Evolutionary conservation across 2,797 vertebrate genomes (phyloP).

Genomic region (Dallia pectoralis): DNA sequence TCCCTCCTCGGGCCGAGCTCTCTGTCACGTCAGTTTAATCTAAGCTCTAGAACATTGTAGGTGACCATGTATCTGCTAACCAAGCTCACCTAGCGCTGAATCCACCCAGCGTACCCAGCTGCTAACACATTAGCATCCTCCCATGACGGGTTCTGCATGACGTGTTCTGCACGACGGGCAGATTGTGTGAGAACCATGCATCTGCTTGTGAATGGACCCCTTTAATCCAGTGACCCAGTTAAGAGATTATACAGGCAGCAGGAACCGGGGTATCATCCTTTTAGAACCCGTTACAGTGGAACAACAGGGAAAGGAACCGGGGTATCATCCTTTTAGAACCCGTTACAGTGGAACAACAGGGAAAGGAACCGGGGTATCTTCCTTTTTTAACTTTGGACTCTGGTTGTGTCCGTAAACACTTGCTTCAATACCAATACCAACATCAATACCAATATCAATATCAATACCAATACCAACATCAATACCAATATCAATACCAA

Average conservation of each 20-base stretch:
- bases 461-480: no score
- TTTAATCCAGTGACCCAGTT: constrained; percentile 17
- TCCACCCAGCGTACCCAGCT: background rate
- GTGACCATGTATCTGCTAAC: constrained; percentile 1
- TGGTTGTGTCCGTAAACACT: no score
- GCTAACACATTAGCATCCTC: constrained; percentile 20
- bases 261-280: constrained; percentile 31
- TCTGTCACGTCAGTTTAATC: constrained; percentile 5
- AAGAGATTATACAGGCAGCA: constrained; percentile 19
- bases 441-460: no score
- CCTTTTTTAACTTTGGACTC: constrained; percentile 14
- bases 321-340: constrained; percentile 27
- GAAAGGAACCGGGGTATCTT: constrained; percentile 26
- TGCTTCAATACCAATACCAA: no score
- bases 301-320: constrained; percentile 6
- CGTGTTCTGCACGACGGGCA: constrained; percentile 1
- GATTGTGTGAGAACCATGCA: constrained; percentile 19
- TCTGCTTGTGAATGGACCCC: constrained; percentile 28
- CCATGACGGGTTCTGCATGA: constrained; percentile 4
- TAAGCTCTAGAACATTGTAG: constrained; percentile 25
- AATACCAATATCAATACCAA: no score
- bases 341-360: background rate
- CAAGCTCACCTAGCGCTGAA: background rate
- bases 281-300: constrained; percentile 6
- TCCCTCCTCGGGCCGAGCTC: background rate